Base-by-base conservation (phyloP, 2,113 vertebrate genomes). In the Neogale vison region DNA sequence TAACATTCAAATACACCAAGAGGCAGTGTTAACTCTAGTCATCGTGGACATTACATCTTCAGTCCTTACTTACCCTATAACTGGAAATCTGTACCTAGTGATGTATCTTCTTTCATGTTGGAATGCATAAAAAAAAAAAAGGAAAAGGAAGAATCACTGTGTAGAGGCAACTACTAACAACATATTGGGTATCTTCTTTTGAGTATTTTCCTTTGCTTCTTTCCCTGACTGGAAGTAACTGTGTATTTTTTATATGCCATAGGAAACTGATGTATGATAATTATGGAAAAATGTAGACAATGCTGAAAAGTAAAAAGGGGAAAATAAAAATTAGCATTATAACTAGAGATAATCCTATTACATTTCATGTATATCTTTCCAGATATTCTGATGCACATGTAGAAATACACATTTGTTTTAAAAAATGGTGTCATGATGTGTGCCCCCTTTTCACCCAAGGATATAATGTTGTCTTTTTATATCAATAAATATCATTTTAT, bases 181-280 rank as follows among this genome's bases (percentile, higher is more conserved):
- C 7, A 90, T 52, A 18, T 71, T 42, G 42, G 20, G 4, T 39
- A 80, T 80, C 81, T 85, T 72, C 71, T 80, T 80, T 88, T 76
- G 45, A 72, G 31, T 67, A 67, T 72, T 93, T 93, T 77, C 42
- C 59, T 95, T 91, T 76, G 74, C 42, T 87, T 87, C 84, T 77
- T 52, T 42, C 10, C 34, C 24, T 26, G 7, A 61, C 12, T 85
- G 18, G 42, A 97, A 79, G 83, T 93, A 79, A 55, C 52, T 83
- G 12, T 84, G 5, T 47, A 57, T 83, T 67, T 84, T 85, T 69
- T 13, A 79, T 61, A 77, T 72, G 17, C 6, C 20, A 84, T 21
- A 65, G 82, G 34, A 77, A 82, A 87, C 55, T 45, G 57, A 76
- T 52, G 67, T 50, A 36, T 84, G 59, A 59, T 47, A 76, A 93